Evolutionary conservation across 2,113 vertebrate species (phyloP), one percentile per base, ranked within the genome.

Genomic region (Cebidichthys violaceus): DNA sequence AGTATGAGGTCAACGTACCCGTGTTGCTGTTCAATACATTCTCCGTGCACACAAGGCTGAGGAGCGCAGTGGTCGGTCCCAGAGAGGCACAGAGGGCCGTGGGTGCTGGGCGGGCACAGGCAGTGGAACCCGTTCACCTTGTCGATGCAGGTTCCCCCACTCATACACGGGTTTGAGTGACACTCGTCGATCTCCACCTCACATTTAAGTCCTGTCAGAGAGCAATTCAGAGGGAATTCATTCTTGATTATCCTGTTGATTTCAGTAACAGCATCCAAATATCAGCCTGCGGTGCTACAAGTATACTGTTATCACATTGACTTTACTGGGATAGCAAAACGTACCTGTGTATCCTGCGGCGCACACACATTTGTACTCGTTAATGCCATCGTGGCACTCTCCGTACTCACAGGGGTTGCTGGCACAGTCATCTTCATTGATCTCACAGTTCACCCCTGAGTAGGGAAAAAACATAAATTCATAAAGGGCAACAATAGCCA

Each of bases 371-470:
- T 95, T 96, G 89, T 97, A 99, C 50, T 95, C 95, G 41, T 97
- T 97, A 67, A 99, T 96, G 35, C 97, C 97, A 43, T 99, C 98
- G 24, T 96, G 92, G 75, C 97, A 99, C 74, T 92, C 92, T 69
- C 98, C 98, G 0, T 97, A 93, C 71, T 95, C 75, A 87, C 98
- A 99, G 0, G 97, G 98, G 88, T 94, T 97, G 86, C 95, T 97
- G 14, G 96, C 95, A 76, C 98, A 99, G 88, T 99, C 98, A 39
- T 99, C 95, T 39, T 96, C 94, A 90, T 99, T 98, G 78, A 95
- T 96, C 89, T 99, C 97, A 94, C 98, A 99, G 87, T 98, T 97
- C 72, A 94, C 75, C 15, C 98, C 98, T 99, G 88, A 61, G 55
- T 43, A 77, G 77, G 85, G 20, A 86, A 31, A 55, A 35, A 45